Evolutionary conservation across 2,888 invertebrate species (phyloP), one percentile per base, ranked within the genome.

Genomic region (Drosophila buzzatii): DNA sequence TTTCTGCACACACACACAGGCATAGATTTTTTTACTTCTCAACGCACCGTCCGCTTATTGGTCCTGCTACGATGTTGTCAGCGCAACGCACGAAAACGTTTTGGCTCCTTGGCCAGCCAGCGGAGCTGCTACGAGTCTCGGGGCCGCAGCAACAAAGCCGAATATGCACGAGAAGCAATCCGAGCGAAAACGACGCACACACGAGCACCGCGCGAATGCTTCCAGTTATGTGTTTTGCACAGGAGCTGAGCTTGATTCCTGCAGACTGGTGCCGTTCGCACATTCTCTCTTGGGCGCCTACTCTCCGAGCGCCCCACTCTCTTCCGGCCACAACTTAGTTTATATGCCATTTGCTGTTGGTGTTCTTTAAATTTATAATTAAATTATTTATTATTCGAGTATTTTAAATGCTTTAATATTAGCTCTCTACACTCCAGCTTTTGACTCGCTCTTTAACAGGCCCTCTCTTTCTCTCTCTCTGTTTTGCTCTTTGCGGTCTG

Each of bases 71-170:
- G 90, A 90, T 88, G 88, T 89, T 90, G 81, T 82, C 88, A 85
- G 85, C 90, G 85, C 88, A 90, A 81, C 82, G 85, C 78, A 89
- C 90, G 90, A 89, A 85, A 90, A 87, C 88, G 90, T 85, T 87
- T 76, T 90, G 85, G 69, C 62, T 71, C 75, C 85, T 69, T 65
- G 62, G 65, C 60, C 58, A 70, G 53, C 73, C 33, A 20, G 51
- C 51, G 18, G 64, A 67, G 42, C 51, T 35, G 70, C 66, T 47
- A 63, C 77, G 70, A 83, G 68, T 73, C 74, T 73, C 51, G 65
- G 66, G 68, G 66, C 89, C 68, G 61, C 45, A 68, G 65, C 53
- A 42, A 66, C 70, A 61, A 70, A 73, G 14, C 59, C 71, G 72
- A 76, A 66, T 14, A 66, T 14, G 49, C 0, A 8, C 12, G 7